Evolutionary conservation across 2,888 invertebrate species (phyloP), one percentile per base, ranked within the genome.

Genomic region (Leucophenga montana): DNA sequence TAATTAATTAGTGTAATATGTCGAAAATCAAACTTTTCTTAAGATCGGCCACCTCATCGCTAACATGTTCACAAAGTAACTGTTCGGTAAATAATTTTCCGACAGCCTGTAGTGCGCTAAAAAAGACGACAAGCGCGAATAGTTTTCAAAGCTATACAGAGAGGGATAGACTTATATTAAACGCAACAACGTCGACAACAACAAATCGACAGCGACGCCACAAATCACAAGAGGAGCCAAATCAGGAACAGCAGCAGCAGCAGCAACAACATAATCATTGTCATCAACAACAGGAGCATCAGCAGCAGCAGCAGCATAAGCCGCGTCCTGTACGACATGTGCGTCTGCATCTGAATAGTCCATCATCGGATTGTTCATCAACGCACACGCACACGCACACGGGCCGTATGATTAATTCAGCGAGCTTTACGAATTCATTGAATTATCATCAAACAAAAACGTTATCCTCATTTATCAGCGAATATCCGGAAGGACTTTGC

Each of bases 31-130:
- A 74, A 66, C 54, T 68, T 74, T 76, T 74, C 72, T 73, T 71
- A 77, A 85, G 86, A 85, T 85, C 85, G 81, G 82, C 75, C 79
- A 85, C 84, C 74, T 84, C 86, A 78, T 85, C 87, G 76, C 82
- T 82, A 71, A 83, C 80, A 77, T 84, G 83, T 77, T 83, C 80
- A 61, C 86, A 85, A 76, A 81, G 83, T 73, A 78, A 77, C 76
- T 79, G 71, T 69, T 64, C 73, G 59, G 64, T 72, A 59, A 73
- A 68, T 70, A 72, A 72, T 69, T 71, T 66, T 67, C 56, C 74
- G 72, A 54, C 73, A 56, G 77, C 70, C 16, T 2, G 50, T 50
- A 50, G 16, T 18, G 16, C 13, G 8, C 11, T 39, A 39, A 39
- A 33, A 75, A 75, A 33, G 67, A 71, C 66, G 71, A 67, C 71